These are phyloP conservation scores for Novumbra hubbsi DNA, from an alignment of 2,797 vertebrate species.

Conservation along the genomic window DNA sequence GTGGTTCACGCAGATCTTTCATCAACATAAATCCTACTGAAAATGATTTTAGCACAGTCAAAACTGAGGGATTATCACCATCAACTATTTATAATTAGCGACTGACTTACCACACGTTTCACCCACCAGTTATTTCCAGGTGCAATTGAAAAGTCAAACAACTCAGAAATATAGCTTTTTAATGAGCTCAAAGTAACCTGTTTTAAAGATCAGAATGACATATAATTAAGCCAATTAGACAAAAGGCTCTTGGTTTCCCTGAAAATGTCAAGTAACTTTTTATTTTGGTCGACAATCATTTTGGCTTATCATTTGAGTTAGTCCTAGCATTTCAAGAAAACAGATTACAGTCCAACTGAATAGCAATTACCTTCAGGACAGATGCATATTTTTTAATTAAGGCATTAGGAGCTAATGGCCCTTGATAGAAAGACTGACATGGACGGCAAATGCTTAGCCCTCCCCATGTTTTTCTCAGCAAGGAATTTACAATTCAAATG, in stretches of 20 bases:
- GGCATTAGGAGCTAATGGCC: not conserved
- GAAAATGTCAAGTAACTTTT: not conserved
- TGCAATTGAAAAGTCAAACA: not conserved
- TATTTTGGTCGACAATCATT: not conserved
- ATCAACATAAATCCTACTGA: not conserved
- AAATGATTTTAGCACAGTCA: not conserved
- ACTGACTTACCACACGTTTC: not conserved
- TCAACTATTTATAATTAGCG: slow-evolving; percentile 3
- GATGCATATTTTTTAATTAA: not conserved
- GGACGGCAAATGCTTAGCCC: not conserved
- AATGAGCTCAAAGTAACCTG: not conserved
- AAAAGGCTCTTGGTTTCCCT: not conserved
- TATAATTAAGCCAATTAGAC: not conserved
- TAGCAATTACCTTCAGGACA: not conserved
- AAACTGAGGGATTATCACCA: not conserved
- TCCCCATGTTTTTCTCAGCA: not conserved
- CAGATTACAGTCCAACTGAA: not conserved
- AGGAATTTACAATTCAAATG: not conserved
- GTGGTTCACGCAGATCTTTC: not conserved
- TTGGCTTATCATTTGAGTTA: not conserved
- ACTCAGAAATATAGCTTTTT: not conserved
- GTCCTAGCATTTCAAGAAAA: not conserved
- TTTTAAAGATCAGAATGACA: not conserved
- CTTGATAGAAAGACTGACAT: not conserved
- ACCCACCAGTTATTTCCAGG: not conserved